Conservation (phyloP, 1,140 invertebrate genomes). For the Psilanteris sp. region DNA sequence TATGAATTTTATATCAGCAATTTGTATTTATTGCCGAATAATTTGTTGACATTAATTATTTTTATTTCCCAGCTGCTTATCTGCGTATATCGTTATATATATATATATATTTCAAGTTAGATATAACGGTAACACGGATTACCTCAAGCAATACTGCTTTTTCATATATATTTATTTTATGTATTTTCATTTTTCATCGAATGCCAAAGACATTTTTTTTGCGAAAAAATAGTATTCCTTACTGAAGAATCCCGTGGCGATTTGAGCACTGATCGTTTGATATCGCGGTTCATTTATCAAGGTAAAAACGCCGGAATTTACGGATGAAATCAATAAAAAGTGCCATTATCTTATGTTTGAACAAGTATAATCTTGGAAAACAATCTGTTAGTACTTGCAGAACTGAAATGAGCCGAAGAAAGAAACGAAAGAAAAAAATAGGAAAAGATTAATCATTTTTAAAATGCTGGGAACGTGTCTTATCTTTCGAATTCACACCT, state of each 20-base stretch:
- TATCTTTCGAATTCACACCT: slow-evolving; percentile 8
- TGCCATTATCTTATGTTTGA: slow-evolving; percentile 23
- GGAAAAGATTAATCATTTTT: slow-evolving; percentile 6
- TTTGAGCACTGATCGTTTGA: neutral
- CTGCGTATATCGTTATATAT: too few relatives aligned
- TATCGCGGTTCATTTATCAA: slow-evolving; percentile 41
- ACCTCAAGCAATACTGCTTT: too few relatives aligned
- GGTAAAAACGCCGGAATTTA: slow-evolving; percentile 14
- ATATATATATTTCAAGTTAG: too few relatives aligned
- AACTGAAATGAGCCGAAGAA: slow-evolving; percentile 9
- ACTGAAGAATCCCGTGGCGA: neutral
- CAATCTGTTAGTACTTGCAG: slow-evolving; percentile 17
- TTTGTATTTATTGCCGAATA: too few relatives aligned
- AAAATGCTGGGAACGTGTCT: slow-evolving; percentile 11
- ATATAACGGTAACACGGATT: too few relatives aligned
- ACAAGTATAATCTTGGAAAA: slow-evolving; percentile 30
- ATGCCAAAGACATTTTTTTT: too few relatives aligned
- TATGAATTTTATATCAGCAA: too few relatives aligned
- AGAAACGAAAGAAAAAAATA: neutral
- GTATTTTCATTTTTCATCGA: too few relatives aligned
- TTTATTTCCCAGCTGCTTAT: too few relatives aligned
- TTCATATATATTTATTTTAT: too few relatives aligned
- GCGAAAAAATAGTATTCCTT: slow-evolving; percentile 2
- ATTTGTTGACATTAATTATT: too few relatives aligned
- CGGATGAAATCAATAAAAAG: slow-evolving; percentile 24